Evolutionary conservation across 2,113 vertebrate species (phyloP).

Genomic region (Rostratula benghalensis): DNA sequence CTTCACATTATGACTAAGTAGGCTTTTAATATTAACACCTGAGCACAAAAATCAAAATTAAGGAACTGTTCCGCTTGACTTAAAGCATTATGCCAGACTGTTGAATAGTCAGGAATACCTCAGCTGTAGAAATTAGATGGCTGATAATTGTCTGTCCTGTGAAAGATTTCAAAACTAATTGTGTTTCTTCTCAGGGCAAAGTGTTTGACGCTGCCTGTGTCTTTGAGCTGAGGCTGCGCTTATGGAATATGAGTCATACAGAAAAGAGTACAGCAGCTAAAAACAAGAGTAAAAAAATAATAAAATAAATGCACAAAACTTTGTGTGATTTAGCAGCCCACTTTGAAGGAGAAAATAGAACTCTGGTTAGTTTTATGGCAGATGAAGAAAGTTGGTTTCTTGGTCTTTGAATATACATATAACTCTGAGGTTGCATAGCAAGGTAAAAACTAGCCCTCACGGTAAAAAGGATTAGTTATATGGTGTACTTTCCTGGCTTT

Average conservation of each 20-base stretch:
- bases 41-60: slow-evolving; percentile 35
- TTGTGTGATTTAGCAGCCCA: neutral
- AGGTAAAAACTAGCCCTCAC: neutral
- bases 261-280: neutral
- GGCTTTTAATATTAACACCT: slow-evolving; percentile 30
- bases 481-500: neutral
- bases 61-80: slow-evolving; percentile 17
- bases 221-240: neutral
- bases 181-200: neutral
- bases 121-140: slow-evolving; percentile 6
- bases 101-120: neutral
- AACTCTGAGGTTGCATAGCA: neutral
- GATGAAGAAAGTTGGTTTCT: neutral
- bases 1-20: neutral
- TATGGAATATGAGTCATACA: neutral
- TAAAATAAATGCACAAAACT: neutral
- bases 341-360: neutral
- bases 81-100: neutral
- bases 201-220: neutral
- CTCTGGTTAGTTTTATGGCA: neutral
- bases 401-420: neutral
- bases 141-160: neutral
- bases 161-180: slow-evolving; percentile 13
- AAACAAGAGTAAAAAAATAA: neutral
- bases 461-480: neutral